Evolutionary conservation across 2,888 invertebrate species (phyloP).

Genomic region (Gari tellinella): DNA sequence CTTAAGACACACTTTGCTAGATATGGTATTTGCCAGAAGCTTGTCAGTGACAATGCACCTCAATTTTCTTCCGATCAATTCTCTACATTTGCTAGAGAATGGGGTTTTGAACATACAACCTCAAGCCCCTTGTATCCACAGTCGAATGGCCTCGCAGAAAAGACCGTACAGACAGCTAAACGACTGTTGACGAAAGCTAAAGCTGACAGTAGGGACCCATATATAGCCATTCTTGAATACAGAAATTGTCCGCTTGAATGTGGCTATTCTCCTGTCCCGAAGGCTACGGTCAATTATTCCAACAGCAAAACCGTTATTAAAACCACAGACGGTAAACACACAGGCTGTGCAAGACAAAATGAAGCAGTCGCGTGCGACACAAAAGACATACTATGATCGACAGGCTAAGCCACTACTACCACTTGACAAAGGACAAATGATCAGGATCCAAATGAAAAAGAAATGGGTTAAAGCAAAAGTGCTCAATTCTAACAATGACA

Average conservation of each 20-base stretch:
- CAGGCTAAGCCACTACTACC: too few species aligned
- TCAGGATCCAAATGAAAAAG: too few species aligned
- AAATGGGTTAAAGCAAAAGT: too few species aligned
- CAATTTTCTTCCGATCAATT: conserved; percentile 33
- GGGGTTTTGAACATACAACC: conserved; percentile 46
- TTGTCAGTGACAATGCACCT: conserved; percentile 53
- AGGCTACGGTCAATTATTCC: too few species aligned
- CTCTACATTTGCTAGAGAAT: conserved; percentile 34
- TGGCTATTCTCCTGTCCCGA: conserved; percentile 23
- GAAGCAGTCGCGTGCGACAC: too few species aligned
- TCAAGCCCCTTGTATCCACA: conserved; percentile 47
- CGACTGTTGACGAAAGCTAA: conserved; percentile 41
- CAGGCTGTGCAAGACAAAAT: too few species aligned
- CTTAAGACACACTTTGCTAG: conserved; percentile 45
- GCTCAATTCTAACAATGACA: too few species aligned
- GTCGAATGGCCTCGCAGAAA: conserved; percentile 57
- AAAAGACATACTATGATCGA: too few species aligned
- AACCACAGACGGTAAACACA: too few species aligned
- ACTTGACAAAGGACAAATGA: too few species aligned
- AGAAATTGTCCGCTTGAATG: conserved; percentile 30
- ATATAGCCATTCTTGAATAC: conserved; percentile 43
- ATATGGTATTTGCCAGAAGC: conserved; percentile 42
- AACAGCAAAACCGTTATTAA: too few species aligned
- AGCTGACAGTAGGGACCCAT: conserved; percentile 30
- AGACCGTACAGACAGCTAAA: neutral